phyloP scores from a whole-genome alignment of 2,888 invertebrate genomes.

The Caenorhabditis sp. region DNA sequence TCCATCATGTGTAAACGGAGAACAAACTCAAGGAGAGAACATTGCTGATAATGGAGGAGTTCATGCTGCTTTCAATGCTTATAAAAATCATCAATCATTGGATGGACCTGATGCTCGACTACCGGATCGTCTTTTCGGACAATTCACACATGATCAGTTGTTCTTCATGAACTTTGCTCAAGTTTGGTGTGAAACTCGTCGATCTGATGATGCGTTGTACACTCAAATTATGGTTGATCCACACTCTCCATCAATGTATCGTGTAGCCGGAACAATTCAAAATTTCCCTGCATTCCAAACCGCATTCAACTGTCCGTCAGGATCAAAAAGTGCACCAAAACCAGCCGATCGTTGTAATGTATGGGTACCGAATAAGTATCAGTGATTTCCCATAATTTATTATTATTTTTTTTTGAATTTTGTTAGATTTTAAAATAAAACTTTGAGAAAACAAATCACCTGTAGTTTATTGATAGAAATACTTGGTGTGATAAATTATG shows the following conservation, averaged over 20 bases:
- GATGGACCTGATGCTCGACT: slow-evolving; percentile 61
- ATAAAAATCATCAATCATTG: slow-evolving; percentile 51
- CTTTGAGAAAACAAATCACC: background rate
- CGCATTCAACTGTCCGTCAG: slow-evolving; percentile 65
- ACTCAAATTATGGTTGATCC: slow-evolving; percentile 59
- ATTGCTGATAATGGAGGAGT: slow-evolving; percentile 75
- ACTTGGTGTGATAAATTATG: background rate
- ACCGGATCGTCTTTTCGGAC: slow-evolving; percentile 49
- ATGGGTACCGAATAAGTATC: slow-evolving; percentile 54
- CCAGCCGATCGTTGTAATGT: slow-evolving; percentile 62
- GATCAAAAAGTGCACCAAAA: slow-evolving; percentile 57
- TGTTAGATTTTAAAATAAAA: background rate
- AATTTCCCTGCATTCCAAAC: slow-evolving; percentile 68
- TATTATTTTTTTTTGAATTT: background rate
- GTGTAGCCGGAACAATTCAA: slow-evolving; percentile 60
- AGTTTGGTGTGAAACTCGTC: slow-evolving; percentile 62
- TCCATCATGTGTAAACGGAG: slow-evolving; percentile 72
- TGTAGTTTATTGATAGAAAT: background rate
- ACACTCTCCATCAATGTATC: slow-evolving; percentile 62
- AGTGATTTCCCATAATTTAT: slow-evolving; percentile 10
- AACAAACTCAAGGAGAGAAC: slow-evolving; percentile 75
- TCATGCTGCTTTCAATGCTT: slow-evolving; percentile 62
- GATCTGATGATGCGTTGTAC: slow-evolving; percentile 33
- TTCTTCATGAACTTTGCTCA: slow-evolving; percentile 67
- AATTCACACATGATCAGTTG: slow-evolving; percentile 65